A percentile compares a stretch with the other conserved stretches of the same genome.
These are phyloP conservation scores for Lasioglossum oenotherae DNA, from an alignment of 2,888 invertebrate species.

Conservation along the genomic window DNA sequence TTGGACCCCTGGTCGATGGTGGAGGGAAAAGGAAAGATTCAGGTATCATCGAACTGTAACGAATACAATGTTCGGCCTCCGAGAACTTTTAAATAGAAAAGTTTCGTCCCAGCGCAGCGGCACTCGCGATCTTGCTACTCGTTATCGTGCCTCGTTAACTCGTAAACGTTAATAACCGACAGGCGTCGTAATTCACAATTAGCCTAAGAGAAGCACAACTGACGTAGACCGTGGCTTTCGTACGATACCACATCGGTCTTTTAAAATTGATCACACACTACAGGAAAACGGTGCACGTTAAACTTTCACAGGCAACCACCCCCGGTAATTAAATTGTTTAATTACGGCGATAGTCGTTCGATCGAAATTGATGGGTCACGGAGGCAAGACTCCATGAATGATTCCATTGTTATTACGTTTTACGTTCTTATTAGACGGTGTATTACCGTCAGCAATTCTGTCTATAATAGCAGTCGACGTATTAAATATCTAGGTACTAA, in stretches of 20 bases:
- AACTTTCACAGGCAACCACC: slow-evolving; percentile 31
- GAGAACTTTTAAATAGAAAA: slow-evolving; percentile 69
- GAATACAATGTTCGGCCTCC: slow-evolving; percentile 44
- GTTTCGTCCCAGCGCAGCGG: slow-evolving; percentile 43
- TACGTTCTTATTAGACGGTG: background rate
- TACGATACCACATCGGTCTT: background rate
- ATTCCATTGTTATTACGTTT: background rate
- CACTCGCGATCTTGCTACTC: slow-evolving; percentile 56
- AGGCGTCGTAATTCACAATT: slow-evolving; percentile 66
- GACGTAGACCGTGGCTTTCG: background rate
- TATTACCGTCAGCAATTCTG: background rate
- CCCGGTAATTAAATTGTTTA: slow-evolving; percentile 27
- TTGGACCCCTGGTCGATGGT: background rate
- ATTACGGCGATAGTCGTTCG: background rate
- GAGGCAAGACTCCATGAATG: background rate
- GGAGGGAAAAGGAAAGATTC: slow-evolving; percentile 11
- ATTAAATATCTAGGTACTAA: background rate
- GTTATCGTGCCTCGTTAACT: slow-evolving; percentile 63
- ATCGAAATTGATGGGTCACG: background rate
- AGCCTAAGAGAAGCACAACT: slow-evolving; percentile 42
- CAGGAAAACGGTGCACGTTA: slow-evolving; percentile 16
- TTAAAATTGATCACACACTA: slow-evolving; percentile 53
- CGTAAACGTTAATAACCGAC: slow-evolving; percentile 67
- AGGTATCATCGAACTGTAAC: slow-evolving; percentile 48
- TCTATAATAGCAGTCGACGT: background rate